Base-by-base conservation (phyloP, 2,888 invertebrate genomes). In the Mystacides longicornis region DNA sequence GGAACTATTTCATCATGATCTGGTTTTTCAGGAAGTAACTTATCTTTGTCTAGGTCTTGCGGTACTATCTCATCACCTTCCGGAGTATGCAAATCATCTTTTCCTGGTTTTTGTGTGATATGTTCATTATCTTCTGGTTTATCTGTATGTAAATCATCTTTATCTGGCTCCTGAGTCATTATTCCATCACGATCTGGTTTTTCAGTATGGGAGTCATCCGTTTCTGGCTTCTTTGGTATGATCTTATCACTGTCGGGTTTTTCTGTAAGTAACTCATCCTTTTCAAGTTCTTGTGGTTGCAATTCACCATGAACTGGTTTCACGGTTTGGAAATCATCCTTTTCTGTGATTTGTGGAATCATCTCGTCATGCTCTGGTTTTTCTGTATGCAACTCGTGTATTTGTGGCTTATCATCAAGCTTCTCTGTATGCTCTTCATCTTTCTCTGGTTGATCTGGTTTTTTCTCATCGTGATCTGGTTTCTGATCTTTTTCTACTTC, bases 241-340 rank as follows among this genome's bases (percentile, higher is more conserved):
- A n/a, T n/a, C n/a, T n/a, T n/a, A n/a, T n/a, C n/a, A n/a, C n/a
- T n/a, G n/a, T n/a, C n/a, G n/a, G n/a, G n/a, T n/a, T n/a, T n/a
- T n/a, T n/a, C n/a, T n/a, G n/a, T 42, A 2, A 23, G 23, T 16
- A 21, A 23, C 7, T 23, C 48, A 48, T 48, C 48, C n/a, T 9
- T 11, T 23, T 48, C 48, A 2, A 3, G 48, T 18, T 48, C 37
- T 14, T 37, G 37, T 37, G 27, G 7, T 27, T 27, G 7, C 11
- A 7, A 7, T 11, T 27, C 27, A 27, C 53, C 62, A 33, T 54
- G 48, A 22, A 59, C 56, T 33, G 51, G 46, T 31, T 60, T 45
- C 18, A 57, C 27, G 49, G 52, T 50, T 47, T 56, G 56, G 23
- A 54, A 55, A 18, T 51, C 52, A 42, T 45, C 50, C 19, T 52